Conservation (phyloP, 2,797 vertebrate species). For the Thamnophis elegans region DNA sequence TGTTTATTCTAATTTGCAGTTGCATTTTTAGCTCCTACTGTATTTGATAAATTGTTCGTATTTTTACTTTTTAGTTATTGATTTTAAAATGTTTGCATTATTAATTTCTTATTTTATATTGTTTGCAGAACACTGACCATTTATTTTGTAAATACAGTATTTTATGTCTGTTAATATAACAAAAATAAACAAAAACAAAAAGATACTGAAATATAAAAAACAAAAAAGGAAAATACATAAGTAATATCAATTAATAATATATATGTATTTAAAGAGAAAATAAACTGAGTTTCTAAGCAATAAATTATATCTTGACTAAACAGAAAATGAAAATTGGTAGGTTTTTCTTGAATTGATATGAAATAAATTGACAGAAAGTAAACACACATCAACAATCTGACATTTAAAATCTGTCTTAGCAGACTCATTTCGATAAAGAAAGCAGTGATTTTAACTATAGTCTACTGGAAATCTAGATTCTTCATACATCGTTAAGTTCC, state of each 20-base stretch:
- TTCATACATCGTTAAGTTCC: not conserved
- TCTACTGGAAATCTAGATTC: not conserved
- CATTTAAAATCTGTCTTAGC: not conserved
- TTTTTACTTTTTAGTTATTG: not conserved
- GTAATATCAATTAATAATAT: not conserved
- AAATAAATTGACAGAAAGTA: not conserved
- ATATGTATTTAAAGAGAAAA: not conserved
- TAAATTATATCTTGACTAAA: not conserved
- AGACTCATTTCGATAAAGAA: not conserved
- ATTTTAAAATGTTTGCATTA: not conserved
- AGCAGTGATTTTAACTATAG: not conserved
- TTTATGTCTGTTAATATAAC: not conserved
- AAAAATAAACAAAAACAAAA: not conserved
- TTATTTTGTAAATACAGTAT: not conserved
- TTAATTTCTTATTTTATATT: not conserved
- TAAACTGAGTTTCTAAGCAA: not conserved
- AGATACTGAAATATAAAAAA: not conserved
- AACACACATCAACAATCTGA: not conserved
- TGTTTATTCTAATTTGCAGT: not conserved
- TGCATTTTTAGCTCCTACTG: not conserved
- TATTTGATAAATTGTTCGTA: not conserved
- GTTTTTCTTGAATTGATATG: not conserved
- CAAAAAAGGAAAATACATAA: not conserved
- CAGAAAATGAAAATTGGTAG: not conserved
- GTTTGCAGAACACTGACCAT: not conserved